phyloP scores from a whole-genome alignment of 2,113 vertebrate species.

The Nematolebias whitei region DNA sequence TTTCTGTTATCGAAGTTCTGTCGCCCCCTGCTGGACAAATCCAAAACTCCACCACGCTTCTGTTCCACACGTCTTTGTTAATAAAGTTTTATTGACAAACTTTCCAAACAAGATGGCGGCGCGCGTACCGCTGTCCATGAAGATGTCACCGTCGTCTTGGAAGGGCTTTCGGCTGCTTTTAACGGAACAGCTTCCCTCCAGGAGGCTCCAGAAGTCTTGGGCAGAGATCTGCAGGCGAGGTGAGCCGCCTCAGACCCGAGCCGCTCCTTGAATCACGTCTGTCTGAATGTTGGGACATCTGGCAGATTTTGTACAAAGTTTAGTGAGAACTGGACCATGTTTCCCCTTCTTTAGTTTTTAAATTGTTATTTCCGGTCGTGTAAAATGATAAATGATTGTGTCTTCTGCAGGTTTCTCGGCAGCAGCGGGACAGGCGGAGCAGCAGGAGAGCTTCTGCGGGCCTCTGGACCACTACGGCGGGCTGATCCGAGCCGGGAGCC shows the following conservation, averaged over 20 bases:
- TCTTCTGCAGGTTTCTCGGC: conserved; percentile 60
- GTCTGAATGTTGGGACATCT: too few relatives aligned
- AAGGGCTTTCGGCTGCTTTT: conserved; percentile 44
- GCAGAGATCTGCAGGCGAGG: conserved; percentile 61
- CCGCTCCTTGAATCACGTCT: too few relatives aligned
- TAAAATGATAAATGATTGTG: too few relatives aligned
- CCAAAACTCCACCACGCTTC: not conserved
- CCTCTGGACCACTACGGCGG: conserved; percentile 77
- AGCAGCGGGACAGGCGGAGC: conserved; percentile 44
- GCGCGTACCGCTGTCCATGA: conserved; percentile 54
- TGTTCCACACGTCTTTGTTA: conserved; percentile 3
- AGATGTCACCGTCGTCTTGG: conserved; percentile 72
- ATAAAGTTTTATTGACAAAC: conserved; percentile 70
- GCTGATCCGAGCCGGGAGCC: conserved; percentile 63
- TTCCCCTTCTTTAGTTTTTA: too few relatives aligned
- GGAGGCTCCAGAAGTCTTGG: conserved; percentile 22
- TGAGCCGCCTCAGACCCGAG: conserved; percentile 53
- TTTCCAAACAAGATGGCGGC: conserved; percentile 77
- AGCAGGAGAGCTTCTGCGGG: conserved; percentile 51
- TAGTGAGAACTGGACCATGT: too few relatives aligned
- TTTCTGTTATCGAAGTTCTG: not conserved
- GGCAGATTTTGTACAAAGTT: too few relatives aligned
- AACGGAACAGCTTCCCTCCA: conserved; percentile 4
- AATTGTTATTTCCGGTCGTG: too few relatives aligned
- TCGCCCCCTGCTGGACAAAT: conserved; percentile 35